Conservation (phyloP, 2,113 vertebrate species). For the Collichthys lucidus region DNA sequence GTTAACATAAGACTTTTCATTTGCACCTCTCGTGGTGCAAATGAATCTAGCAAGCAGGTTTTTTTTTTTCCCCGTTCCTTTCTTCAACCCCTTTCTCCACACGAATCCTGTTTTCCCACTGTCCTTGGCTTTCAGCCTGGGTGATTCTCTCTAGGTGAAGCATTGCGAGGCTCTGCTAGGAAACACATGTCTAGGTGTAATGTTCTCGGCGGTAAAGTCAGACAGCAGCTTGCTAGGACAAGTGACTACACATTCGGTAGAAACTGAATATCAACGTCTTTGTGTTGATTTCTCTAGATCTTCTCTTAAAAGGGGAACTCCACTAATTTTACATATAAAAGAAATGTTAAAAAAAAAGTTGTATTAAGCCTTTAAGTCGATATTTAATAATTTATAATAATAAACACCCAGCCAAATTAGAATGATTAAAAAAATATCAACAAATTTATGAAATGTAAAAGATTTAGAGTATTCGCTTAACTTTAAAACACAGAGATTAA, state of each 20-base stretch:
- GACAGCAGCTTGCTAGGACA: neutral
- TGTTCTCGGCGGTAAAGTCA: conserved; percentile 9
- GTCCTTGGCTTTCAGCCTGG: conserved; percentile 19
- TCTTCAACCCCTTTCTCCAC: conserved; percentile 3
- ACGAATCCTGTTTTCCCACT: conserved; percentile 17
- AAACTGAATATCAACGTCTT: neutral
- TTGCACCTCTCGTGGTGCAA: conserved; percentile 56
- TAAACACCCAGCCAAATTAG: no score
- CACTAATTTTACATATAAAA: neutral
- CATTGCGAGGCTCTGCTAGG: conserved; percentile 4
- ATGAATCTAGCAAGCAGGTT: conserved; percentile 20
- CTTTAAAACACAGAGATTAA: no score
- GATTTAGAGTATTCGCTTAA: no score
- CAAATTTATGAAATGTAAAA: no score
- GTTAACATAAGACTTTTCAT: conserved; percentile 28
- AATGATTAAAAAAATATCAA: no score
- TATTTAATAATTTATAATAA: no score
- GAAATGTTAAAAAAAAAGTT: neutral
- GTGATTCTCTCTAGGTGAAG: conserved; percentile 29
- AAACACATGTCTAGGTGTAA: conserved; percentile 33
- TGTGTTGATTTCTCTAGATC: neutral
- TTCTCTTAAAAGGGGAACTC: neutral
- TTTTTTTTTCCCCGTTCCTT: neutral
- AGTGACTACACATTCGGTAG: neutral
- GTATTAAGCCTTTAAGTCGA: neutral